Evolutionary conservation across 1,140 invertebrate genomes (phyloP), one percentile per base, ranked within the genome.

Genomic region (Drosophila pseudoobscura): DNA sequence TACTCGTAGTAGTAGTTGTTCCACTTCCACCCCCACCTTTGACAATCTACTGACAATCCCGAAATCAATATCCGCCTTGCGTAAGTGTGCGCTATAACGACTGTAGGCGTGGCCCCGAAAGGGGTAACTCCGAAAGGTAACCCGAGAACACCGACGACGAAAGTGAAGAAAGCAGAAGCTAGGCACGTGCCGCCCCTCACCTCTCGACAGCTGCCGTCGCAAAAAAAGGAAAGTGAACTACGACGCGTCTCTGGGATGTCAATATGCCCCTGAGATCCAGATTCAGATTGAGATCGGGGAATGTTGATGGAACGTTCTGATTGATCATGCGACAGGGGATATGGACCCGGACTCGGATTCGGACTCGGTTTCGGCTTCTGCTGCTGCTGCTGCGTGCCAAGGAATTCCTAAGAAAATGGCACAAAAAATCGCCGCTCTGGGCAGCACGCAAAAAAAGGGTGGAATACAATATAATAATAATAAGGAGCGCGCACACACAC

Each of bases 381-480:
- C 35, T 13, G 11, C 35, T 11, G 35, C 4, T 39, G 35, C 35
- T 70, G 72, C 52, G 65, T 61, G 71, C 72, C 60, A 75, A 47
- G 82, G 59, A 87, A 87, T 87, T 87, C 82, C 78, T 72, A 65
- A 88, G 82, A 87, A 87, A 75, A 82, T 78, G 63, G 50, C 46
- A 50, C 57, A 62, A 85, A 78, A 82, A 79, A 75, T 75, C 75
- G 61, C 68, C 63, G 75, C 71, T 20, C 26, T 24, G 17, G 13
- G 61, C 64, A 77, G 71, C 71, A 87, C 83, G 75, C 78, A 79
- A 79, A 89, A 78, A 88, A 89, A 89, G 83, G 75, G 63, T 83
- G 78, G 83, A 83, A 87, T 87, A 87, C 82, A 87, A 87, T 87
- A 87, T 88, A 82, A 87, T 87, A 88, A 87, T 88, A 83, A 87